phyloP scores from a whole-genome alignment of 1,140 invertebrate species.

The Drosophila repleta region DNA sequence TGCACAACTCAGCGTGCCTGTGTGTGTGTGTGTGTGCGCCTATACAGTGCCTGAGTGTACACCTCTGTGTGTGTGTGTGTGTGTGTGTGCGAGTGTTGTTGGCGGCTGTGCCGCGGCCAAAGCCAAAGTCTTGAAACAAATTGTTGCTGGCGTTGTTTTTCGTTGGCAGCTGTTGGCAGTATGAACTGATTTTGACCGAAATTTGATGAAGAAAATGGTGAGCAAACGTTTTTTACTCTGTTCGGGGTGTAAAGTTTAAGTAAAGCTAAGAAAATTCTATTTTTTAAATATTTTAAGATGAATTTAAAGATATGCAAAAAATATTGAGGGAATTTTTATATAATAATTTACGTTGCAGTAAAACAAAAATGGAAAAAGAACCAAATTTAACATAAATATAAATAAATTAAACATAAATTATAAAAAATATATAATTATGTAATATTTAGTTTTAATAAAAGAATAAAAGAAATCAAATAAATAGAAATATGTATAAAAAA shows the following conservation, averaged over 20 bases:
- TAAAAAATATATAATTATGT: too few species aligned
- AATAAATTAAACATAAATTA: too few species aligned
- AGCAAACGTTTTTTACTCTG: conserved; percentile 46
- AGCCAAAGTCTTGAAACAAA: conserved; percentile 48
- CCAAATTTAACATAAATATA: too few species aligned
- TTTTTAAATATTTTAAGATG: neutral
- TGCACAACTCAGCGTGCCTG: conserved; percentile 33
- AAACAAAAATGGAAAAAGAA: too few species aligned
- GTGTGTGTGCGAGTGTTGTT: conserved; percentile 56
- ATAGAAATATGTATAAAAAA: neutral
- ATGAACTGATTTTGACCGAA: conserved; percentile 80
- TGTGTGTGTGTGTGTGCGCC: conserved; percentile 46
- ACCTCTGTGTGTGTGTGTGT: conserved; percentile 42
- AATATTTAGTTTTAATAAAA: too few species aligned
- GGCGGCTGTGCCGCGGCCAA: conserved; percentile 67
- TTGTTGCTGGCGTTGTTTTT: conserved; percentile 65
- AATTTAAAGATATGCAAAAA: conserved; percentile 1
- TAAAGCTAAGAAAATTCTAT: conserved; percentile 39
- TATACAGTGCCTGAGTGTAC: conserved; percentile 43
- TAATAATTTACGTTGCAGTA: too few species aligned
- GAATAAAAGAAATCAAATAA: neutral
- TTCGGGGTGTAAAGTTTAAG: conserved; percentile 48
- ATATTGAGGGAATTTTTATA: neutral
- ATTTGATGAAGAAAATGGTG: conserved; percentile 78
- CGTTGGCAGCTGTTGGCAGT: conserved; percentile 81